Percentiles rank a stretch among this genome's conserved stretches.
Evolutionary conservation across 2,113 vertebrate species (phyloP).

Genomic region (Vireo altiloquus): DNA sequence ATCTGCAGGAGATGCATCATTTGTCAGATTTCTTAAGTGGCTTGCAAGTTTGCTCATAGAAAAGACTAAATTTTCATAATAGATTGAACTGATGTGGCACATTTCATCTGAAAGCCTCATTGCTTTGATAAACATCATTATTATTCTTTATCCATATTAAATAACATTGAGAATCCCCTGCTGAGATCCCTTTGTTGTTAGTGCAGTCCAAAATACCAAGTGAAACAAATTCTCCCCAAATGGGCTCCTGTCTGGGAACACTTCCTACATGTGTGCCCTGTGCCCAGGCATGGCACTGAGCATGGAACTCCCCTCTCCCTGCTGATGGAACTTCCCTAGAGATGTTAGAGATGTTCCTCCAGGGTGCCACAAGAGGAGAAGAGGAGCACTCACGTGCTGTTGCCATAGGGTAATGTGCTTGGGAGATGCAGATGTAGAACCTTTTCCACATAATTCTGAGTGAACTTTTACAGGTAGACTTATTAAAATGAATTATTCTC

Average conservation of each 20-base stretch:
- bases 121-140: slow-evolving; percentile 2
- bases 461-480: background rate
- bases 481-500: background rate
- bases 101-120: background rate
- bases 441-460: background rate
- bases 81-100: background rate
- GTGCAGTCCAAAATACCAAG: background rate
- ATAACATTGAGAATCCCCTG: background rate
- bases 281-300: background rate
- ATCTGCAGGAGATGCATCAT: background rate
- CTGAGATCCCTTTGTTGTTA: background rate
- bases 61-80: background rate
- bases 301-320: background rate
- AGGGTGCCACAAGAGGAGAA: background rate
- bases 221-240: background rate
- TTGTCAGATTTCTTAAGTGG: background rate
- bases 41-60: background rate
- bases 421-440: background rate
- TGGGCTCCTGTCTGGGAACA: background rate
- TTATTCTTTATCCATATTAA: background rate
- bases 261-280: rapidly evolving
- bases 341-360: rapidly evolving
- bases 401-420: background rate
- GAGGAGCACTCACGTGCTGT: background rate
- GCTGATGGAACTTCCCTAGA: background rate